Evolutionary conservation across 2,888 invertebrate genomes (phyloP), one percentile per base, ranked within the genome.

Genomic region (Sepiola atlantica): DNA sequence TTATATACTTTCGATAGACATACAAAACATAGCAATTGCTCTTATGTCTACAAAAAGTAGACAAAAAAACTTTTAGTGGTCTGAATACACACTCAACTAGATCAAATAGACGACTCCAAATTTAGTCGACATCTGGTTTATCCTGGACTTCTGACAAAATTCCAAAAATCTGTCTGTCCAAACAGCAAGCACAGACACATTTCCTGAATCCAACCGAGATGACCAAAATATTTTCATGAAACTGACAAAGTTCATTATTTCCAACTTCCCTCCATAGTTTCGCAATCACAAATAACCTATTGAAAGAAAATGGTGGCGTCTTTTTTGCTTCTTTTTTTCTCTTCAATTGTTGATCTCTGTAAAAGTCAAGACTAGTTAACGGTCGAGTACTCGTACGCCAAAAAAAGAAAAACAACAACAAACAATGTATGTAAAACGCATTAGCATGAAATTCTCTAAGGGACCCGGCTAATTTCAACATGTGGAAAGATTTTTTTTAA

Each of bases 161-260:
- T 77, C 77, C 77, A 77, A 77, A 77, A 77, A 32, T 77, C 77
- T 77, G 77, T 77, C 77, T n/a, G 32, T 77, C 77, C 32, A 77
- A 77, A 77, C 77, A 77, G 77, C 32, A 77, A 77, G 77, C 32
- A 77, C n/a, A 77, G 77, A 77, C 77, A 77, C n/a, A 77, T 77
- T 77, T 77, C 77, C 77, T 77, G 77, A 77, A 32, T n/a, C 77
- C 77, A 77, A 77, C 77, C 14, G 77, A 32, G 77, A n/a, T 77
- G 77, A 77, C 77, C 77, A 77, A 77, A n/a, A 77, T 77, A 77
- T 77, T 77, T 77, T 77, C n/a, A 32, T 77, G 16, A 14, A 18
- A 77, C n/a, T 77, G 77, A 77, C 32, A 77, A 77, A n/a, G n/a
- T 18, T 77, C 77, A 77, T 77, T 77, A 77, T 77, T 32, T 61